These are phyloP conservation scores for Synanthedon vespiformis DNA, from an alignment of 2,888 invertebrate species.

Conservation along the genomic window DNA sequence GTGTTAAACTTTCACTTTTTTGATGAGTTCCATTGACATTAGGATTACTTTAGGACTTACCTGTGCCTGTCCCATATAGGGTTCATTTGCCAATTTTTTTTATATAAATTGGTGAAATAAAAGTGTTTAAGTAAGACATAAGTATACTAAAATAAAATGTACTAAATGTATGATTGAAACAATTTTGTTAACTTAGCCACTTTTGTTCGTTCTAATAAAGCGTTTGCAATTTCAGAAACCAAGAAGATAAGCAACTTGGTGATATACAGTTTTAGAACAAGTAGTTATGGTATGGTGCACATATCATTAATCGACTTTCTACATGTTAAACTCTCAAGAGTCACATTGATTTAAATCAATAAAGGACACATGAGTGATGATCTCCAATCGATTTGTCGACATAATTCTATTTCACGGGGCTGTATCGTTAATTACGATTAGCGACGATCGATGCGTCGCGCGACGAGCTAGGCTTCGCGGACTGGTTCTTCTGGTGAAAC, in stretches of 20 bases:
- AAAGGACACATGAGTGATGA: conserved; percentile 24
- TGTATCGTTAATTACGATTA: conserved; percentile 58
- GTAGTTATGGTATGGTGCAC: background rate
- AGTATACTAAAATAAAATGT: no score
- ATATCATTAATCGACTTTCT: conserved; percentile 8
- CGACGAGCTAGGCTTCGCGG: conserved; percentile 18
- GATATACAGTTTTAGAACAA: no score
- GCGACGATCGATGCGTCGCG: conserved; percentile 47
- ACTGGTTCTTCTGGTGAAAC: conserved; percentile 60
- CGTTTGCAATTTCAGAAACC: no score
- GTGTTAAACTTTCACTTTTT: conserved; percentile 31
- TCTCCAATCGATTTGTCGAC: conserved; percentile 44
- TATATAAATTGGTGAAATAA: no score
- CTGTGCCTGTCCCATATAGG: no score
- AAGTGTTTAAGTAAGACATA: no score
- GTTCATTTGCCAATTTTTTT: no score
- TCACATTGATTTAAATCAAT: conserved; percentile 22
- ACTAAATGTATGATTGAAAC: no score
- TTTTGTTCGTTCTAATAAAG: no score
- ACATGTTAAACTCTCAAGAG: conserved; percentile 14
- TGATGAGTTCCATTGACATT: conserved; percentile 6
- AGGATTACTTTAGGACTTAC: no score
- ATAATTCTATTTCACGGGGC: conserved; percentile 54
- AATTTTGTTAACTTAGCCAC: no score
- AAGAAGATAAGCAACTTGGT: no score